Percentiles rank a stretch among this genome's conserved stretches.
Conservation (phyloP, 1,140 invertebrate genomes). For the Trichogramma pretiosum region DNA sequence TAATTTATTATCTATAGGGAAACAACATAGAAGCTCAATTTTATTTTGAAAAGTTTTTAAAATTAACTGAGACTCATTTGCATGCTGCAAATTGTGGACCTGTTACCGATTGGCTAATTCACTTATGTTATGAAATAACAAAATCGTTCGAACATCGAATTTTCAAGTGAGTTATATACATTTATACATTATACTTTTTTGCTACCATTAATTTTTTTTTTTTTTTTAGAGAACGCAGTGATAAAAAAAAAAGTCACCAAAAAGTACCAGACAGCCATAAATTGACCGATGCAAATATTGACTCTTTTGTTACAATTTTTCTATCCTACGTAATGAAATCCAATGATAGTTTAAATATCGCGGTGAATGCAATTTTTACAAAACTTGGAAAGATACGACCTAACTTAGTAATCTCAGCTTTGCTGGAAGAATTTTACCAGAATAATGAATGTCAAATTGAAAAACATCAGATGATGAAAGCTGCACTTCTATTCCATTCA, state of each 20-base stretch:
- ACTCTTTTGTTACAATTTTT: constrained; percentile 69
- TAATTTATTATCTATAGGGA: constrained; percentile 38
- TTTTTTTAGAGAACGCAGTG: constrained; percentile 37
- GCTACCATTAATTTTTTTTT: not conserved
- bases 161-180: not conserved
- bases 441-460: constrained; percentile 53
- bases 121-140: not conserved
- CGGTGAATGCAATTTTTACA: constrained; percentile 61
- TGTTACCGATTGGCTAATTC: constrained; percentile 35
- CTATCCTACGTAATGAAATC: constrained; percentile 66
- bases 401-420: constrained; percentile 69
- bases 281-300: constrained; percentile 73
- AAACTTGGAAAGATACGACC: constrained; percentile 71
- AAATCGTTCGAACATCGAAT: not conserved
- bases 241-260: constrained; percentile 57
- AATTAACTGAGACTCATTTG: constrained; percentile 76
- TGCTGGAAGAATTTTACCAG: constrained; percentile 70
- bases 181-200: not conserved
- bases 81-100: constrained; percentile 79
- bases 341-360: constrained; percentile 56
- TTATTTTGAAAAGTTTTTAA: constrained; percentile 72
- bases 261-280: constrained; percentile 57
- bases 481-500: constrained; percentile 64
- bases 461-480: constrained; percentile 27
- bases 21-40: constrained; percentile 53